Evolutionary conservation across 2,113 vertebrate species (phyloP).

Genomic region (Silurus meridionalis): DNA sequence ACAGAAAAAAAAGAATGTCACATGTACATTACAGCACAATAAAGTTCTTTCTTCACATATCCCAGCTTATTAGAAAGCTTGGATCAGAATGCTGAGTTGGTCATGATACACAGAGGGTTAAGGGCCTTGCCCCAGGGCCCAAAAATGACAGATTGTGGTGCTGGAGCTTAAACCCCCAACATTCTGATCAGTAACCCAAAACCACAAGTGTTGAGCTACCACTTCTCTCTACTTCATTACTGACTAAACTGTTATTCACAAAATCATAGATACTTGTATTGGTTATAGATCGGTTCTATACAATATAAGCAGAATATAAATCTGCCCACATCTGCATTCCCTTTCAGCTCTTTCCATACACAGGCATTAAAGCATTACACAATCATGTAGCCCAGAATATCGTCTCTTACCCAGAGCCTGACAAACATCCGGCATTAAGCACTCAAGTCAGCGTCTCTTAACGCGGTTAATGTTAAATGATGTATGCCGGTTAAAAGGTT

Average conservation of each 20-base stretch:
- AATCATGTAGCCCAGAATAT: background rate
- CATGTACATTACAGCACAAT: too few relatives aligned
- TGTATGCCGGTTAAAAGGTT: slow-evolving; percentile 11
- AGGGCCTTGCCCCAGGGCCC: too few relatives aligned
- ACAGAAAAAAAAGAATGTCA: too few relatives aligned
- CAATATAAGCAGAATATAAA: background rate
- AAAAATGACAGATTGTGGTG: too few relatives aligned
- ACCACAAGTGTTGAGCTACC: too few relatives aligned
- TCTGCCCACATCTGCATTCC: slow-evolving; percentile 1
- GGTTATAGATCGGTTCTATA: background rate
- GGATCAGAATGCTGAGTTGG: too few relatives aligned
- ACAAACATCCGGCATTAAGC: background rate
- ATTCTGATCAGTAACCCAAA: too few relatives aligned
- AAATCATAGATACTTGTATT: background rate
- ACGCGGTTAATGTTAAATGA: slow-evolving; percentile 33
- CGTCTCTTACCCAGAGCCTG: background rate
- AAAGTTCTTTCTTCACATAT: too few relatives aligned
- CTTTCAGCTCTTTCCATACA: background rate
- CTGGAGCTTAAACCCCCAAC: too few relatives aligned
- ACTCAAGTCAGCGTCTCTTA: slow-evolving; percentile 25
- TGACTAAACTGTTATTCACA: background rate
- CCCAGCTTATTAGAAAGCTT: too few relatives aligned
- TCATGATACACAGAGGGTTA: too few relatives aligned
- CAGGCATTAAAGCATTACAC: background rate
- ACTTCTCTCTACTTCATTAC: background rate